Evolutionary conservation across 2,113 vertebrate species (phyloP).

Genomic region (Halichoerus grypus): DNA sequence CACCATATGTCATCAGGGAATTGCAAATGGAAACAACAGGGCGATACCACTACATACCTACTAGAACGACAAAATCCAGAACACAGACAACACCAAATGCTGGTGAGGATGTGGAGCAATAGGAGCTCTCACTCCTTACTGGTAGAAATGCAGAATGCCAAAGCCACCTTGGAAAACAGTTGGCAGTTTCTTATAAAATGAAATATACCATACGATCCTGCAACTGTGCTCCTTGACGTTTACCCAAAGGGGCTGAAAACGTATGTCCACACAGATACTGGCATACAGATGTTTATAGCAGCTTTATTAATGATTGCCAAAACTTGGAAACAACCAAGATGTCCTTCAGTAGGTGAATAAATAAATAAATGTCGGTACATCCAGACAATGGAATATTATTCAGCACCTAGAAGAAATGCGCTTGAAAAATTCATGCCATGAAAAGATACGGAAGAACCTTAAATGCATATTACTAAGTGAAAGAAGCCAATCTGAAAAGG

Average conservation of each 20-base stretch:
- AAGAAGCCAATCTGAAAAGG: not conserved
- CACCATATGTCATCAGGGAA: not conserved
- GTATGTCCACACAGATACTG: not conserved
- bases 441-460: not conserved
- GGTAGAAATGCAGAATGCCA: not conserved
- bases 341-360: not conserved
- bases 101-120: not conserved
- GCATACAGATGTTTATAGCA: not conserved
- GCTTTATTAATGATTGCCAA: not conserved
- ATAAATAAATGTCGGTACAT: not conserved
- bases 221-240: not conserved
- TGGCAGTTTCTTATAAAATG: not conserved
- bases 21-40: not conserved
- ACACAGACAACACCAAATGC: not conserved
- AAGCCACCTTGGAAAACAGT: not conserved
- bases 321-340: not conserved
- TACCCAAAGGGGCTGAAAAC: not conserved
- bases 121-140: not conserved
- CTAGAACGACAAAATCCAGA: not conserved
- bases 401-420: not conserved
- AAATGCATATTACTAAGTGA: not conserved
- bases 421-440: not conserved
- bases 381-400: not conserved
- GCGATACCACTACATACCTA: not conserved
- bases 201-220: not conserved